Conservation (phyloP, 2,113 vertebrate species). For the Centropus unirufus region DNA sequence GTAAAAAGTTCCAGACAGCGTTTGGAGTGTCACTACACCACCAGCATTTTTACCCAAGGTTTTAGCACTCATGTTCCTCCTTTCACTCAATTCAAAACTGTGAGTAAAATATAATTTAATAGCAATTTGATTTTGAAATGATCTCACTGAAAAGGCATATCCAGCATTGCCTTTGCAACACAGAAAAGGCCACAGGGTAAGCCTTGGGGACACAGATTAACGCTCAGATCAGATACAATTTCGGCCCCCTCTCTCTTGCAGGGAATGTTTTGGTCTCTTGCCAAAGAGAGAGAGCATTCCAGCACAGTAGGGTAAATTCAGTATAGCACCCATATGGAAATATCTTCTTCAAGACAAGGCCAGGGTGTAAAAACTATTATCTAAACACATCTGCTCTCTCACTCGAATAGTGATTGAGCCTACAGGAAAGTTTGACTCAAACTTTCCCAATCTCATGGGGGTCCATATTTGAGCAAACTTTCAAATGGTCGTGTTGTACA, state of each 20-base stretch:
- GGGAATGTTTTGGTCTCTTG: conserved; percentile 44
- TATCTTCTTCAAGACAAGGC: neutral
- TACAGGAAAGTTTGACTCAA: neutral
- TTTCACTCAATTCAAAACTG: conserved; percentile 61
- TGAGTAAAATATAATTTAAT: conserved; percentile 72
- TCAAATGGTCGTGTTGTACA: fast-evolving
- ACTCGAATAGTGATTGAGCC: neutral
- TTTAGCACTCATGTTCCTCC: conserved; percentile 42
- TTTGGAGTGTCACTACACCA: neutral
- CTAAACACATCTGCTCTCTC: neutral
- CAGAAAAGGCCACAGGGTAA: conserved; percentile 61
- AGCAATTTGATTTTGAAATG: conserved; percentile 73
- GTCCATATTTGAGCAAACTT: neutral
- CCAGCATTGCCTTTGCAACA: conserved; percentile 22
- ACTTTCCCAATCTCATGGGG: neutral
- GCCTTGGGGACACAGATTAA: conserved; percentile 65
- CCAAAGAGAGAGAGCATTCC: conserved; percentile 9
- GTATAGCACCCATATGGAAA: conserved; percentile 25
- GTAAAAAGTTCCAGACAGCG: neutral
- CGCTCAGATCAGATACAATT: conserved; percentile 69
- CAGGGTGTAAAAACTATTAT: neutral
- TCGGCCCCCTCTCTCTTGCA: conserved; percentile 70
- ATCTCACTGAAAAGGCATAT: conserved; percentile 78
- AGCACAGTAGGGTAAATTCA: conserved; percentile 7
- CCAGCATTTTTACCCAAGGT: neutral